Base-by-base conservation (phyloP, 2,113 vertebrate genomes). In the human region DNA sequence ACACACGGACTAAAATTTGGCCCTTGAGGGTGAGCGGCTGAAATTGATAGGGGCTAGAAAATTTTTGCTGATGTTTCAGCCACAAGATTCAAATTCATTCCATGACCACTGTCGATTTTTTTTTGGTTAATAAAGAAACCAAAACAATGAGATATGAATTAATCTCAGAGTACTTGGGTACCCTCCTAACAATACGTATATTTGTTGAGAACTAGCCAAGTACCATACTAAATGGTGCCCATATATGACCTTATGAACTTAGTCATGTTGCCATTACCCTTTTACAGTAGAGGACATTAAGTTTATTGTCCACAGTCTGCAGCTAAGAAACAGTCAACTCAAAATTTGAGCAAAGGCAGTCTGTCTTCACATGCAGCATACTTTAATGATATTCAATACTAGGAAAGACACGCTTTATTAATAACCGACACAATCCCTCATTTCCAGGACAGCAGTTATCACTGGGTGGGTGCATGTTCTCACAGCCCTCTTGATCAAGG, bases 71-170 rank as follows among this genome's bases (percentile, higher is more conserved):
- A 57, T 18, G 4, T 25, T 80, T 75, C 55, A 87, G 38, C 18
- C 7, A 4, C 52, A 32, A 59, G 12, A 80, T 89, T 85, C 38
- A 94, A 88, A 83, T 61, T 90, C 52, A 66, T 76, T n/a, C 32
- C 18, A 55, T 38, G 30, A 25, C 11, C 38, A 52, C 40, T 61
- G 22, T 75, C 75, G 25, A 45, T 83, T 66, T 52, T 32, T 32
- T 90, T 43, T 64, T 75, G 30, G 22, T 87, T 97, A 95, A 66
- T 61, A 72, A 93, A 92, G 52, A 50, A 83, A 72, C 8, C 32
- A 72, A 80, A 38, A 8, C 32, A 81, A 45, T 57, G 22, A 72
- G 2, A 27, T n/a, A 68, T 43, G 12, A 38, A 40, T 93, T 93
- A 72, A 55, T 61, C 52, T 86, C 27, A 43, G 22, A 45, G 13